Evolutionary conservation across 2,888 invertebrate species (phyloP), one percentile per base, ranked within the genome.

Genomic region (Allygus modestus): DNA sequence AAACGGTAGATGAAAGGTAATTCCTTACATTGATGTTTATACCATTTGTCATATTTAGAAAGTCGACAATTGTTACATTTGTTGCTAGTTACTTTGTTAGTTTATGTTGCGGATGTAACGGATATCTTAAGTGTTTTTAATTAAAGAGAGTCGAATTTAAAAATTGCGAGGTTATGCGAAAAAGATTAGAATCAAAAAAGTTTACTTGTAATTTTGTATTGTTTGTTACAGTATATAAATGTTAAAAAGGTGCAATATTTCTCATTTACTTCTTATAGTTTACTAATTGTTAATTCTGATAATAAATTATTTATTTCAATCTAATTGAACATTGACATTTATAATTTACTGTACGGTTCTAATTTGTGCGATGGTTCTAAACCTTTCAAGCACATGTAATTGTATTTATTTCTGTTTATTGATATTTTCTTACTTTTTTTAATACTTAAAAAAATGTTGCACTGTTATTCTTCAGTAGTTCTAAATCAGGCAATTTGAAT

Each of bases 21-120:
- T 77, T 79, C 79, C 79, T 79, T 79, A 79, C 31, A 79, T 79
- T 79, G 79, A 79, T 79, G 79, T 79, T 79, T 79, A 79, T 79
- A 79, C 79, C 79, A 79, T 58, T 79, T 37, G 28, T 79, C 58
- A 58, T 79, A 58, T 37, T 79, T 79, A 79, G 79, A 58, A 79
- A 79, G 79, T 79, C 46, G 33, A 58, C 58, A 37, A 58, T 79
- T 58, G 79, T 79, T 79, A 58, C 26, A 79, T 79, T 79, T 58
- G 79, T 79, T 79, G 79, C 79, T 79, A 79, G 79, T 79, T 79
- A 79, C 37, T 51, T 79, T 79, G 46, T 51, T 58, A 79, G 58
- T 31, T 79, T 79, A 31, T 33, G 79, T 79, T 79, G 79, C 79
- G 12, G n/a, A 28, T 58, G 79, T 79, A 58, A 79, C 20, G 46